Evolutionary conservation across 2,888 invertebrate species (phyloP), one percentile per base, ranked within the genome.

Genomic region (Andrena haemorrhoa): DNA sequence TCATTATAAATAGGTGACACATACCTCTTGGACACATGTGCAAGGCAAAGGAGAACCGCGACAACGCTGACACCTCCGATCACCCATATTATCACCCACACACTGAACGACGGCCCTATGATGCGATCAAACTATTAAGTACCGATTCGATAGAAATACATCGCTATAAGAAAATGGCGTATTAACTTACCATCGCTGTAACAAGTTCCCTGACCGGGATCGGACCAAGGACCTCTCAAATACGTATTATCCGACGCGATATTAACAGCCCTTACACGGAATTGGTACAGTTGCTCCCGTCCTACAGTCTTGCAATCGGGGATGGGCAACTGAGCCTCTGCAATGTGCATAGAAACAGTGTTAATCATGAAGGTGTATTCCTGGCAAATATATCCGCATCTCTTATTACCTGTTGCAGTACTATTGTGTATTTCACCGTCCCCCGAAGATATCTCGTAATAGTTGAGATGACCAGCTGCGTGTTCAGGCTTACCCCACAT

Each of bases 371-470:
- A 5, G 16, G 5, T 41, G 16, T 41, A 41, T 41, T 12, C 4
- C 41, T 16, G 16, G 1, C 1, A 16, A 41, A 41, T 16, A 41
- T 16, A 41, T 41, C 16, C 16, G 35, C 56, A 0, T 56, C 10
- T 26, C 23, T 60, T 66, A 75, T 87, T 80, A 92, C 93, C 92
- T 71, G 82, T 87, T 66, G 58, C 85, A 3, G 91, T 90, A 51
- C 91, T 92, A 33, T 92, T 93, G 29, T 89, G 88, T 69, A 93
- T 91, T 20, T 91, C 87, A 26, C 89, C 87, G 41, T 94, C 92
- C 49, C 90, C 93, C 26, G 94, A 89, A 92, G 92, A 94, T 83
- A 96, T 91, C 89, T 95, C 94, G 84, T 95, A 96, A 80, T 94
- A 94, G 82, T 95, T 92, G 23, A 95, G 90, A 10, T 93, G 92